A percentile compares a stretch with the other conserved stretches of the same genome.
Evolutionary conservation across 2,113 vertebrate species (phyloP).

Genomic region (Camelus dromedarius): DNA sequence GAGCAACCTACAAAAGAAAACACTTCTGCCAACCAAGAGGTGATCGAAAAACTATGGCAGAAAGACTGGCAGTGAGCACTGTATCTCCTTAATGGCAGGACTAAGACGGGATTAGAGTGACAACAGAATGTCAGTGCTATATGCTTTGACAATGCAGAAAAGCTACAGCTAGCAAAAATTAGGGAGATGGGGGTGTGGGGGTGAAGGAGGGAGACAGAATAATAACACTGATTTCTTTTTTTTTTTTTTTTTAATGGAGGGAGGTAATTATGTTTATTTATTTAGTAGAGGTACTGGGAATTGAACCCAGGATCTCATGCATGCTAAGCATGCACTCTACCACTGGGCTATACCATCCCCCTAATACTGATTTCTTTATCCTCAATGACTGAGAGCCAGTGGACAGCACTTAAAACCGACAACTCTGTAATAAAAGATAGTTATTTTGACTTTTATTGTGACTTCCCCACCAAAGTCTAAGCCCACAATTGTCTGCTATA

Average conservation of each 20-base stretch:
- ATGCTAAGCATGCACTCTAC: no score
- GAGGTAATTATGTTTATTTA: no score
- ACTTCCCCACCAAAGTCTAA: not conserved
- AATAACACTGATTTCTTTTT: not conserved
- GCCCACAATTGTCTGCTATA: not conserved
- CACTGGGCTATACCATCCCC: no score
- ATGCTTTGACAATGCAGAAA: not conserved
- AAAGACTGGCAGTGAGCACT: fast-evolving
- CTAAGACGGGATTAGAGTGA: no score
- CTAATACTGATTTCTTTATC: not conserved
- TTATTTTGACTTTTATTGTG: not conserved
- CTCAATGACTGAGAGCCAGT: not conserved
- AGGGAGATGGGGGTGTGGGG: not conserved
- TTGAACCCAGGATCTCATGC: no score
- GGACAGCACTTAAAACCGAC: not conserved
- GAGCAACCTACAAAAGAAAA: not conserved
- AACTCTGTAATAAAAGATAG: not conserved
- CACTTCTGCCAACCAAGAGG: not conserved
- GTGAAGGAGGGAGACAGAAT: not conserved
- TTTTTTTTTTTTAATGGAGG: no score
- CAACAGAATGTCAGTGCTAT: not conserved
- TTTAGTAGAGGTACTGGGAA: no score
- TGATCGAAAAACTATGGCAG: not conserved
- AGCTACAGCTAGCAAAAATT: not conserved
- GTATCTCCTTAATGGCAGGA: not conserved